Evolutionary conservation across 2,797 vertebrate species (phyloP).

Genomic region (Megalops cyprinoides): DNA sequence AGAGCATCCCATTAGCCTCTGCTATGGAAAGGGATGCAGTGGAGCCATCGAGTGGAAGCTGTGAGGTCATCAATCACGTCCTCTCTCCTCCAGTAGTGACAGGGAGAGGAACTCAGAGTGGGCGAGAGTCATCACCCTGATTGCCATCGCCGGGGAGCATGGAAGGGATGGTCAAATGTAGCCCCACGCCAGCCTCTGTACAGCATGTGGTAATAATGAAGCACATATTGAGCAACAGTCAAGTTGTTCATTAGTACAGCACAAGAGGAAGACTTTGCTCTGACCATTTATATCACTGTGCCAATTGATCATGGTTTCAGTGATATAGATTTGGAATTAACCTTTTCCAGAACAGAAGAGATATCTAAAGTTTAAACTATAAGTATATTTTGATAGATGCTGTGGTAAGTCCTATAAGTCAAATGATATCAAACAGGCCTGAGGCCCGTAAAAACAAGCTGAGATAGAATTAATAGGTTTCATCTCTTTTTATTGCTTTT

Average conservation of each 20-base stretch:
- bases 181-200: neutral
- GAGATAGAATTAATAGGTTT: neutral
- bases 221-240: neutral
- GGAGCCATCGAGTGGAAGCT: neutral
- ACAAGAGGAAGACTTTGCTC: neutral
- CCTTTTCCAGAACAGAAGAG: neutral
- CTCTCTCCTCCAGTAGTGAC: neutral
- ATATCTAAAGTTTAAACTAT: too few species aligned
- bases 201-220: neutral
- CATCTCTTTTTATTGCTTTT: too few species aligned
- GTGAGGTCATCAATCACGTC: conserved; percentile 1
- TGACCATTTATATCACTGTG: neutral
- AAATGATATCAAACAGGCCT: neutral
- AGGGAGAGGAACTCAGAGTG: neutral
- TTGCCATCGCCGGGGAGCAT: neutral
- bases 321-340: neutral
- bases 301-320: neutral
- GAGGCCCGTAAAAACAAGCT: neutral
- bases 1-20: too few species aligned
- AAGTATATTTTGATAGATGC: too few species aligned
- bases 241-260: neutral
- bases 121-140: neutral
- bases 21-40: too few species aligned
- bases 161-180: neutral
- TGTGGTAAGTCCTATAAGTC: too few species aligned